phyloP scores from a whole-genome alignment of 2,888 invertebrate genomes.

The Morpho deidamia region DNA sequence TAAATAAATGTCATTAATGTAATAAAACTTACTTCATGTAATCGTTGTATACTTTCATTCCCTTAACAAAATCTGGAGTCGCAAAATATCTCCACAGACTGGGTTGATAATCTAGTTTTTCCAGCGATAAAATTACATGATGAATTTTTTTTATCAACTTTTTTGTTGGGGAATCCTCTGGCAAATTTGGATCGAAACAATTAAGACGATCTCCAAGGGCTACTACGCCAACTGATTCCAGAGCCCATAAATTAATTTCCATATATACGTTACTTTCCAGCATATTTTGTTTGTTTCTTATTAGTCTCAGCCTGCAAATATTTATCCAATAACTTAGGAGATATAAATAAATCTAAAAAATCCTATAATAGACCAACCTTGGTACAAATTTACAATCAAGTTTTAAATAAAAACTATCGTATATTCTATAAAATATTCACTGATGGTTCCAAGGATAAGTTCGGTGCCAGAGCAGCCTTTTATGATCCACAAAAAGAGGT shows the following conservation, averaged over 20 bases:
- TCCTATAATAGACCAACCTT: no score
- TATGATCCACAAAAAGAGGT: no score
- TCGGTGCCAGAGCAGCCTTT: no score
- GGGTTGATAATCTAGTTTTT: constrained; percentile 48
- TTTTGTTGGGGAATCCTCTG: constrained; percentile 47
- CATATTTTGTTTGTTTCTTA: constrained; percentile 70
- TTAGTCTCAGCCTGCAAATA: constrained; percentile 65
- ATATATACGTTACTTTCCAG: constrained; percentile 73
- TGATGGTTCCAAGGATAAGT: no score
- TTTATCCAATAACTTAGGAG: not conserved
- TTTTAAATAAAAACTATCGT: no score
- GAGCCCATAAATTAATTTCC: constrained; percentile 80
- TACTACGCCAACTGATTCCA: constrained; percentile 74
- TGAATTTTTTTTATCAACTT: constrained; percentile 50
- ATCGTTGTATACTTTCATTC: constrained; percentile 38
- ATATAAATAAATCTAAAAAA: no score
- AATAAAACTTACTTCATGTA: constrained; percentile 39
- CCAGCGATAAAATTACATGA: constrained; percentile 37
- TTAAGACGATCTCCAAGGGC: constrained; percentile 56
- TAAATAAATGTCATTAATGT: not conserved
- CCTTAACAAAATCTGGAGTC: constrained; percentile 41
- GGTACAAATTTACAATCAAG: no score
- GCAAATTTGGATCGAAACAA: constrained; percentile 47
- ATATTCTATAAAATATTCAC: no score
- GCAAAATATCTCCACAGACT: constrained; percentile 44